Evolutionary conservation across 1,140 invertebrate species (phyloP).

Genomic region (Acromyrmex heyeri): DNA sequence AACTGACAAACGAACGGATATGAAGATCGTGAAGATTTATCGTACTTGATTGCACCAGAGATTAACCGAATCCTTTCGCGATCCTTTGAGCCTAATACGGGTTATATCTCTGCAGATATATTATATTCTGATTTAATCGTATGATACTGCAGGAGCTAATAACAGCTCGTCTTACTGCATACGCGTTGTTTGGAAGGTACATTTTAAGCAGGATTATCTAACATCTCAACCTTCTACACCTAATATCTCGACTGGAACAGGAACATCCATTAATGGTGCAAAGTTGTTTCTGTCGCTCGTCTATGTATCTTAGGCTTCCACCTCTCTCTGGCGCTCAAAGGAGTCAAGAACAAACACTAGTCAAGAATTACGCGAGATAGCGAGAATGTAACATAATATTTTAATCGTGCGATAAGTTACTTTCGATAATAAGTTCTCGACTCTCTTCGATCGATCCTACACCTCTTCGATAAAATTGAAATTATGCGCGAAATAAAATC

Average conservation of each 20-base stretch:
- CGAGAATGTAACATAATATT: conserved; percentile 2
- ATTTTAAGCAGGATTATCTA: conserved; percentile 35
- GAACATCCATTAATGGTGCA: conserved; percentile 43
- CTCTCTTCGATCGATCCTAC: not conserved
- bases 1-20: not conserved
- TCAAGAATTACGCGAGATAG: not conserved
- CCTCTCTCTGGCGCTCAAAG: conserved; percentile 1
- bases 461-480: not conserved
- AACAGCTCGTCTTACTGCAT: not conserved
- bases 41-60: not conserved
- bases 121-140: not conserved
- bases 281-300: conserved; percentile 43
- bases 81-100: not conserved
- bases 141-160: not conserved
- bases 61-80: not conserved
- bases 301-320: conserved; percentile 14
- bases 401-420: conserved; percentile 10
- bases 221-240: conserved; percentile 10
- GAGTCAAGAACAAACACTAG: conserved; percentile 21
- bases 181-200: conserved; percentile 1
- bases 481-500: conserved; percentile 16
- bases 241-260: conserved; percentile 37
- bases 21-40: not conserved
- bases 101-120: not conserved
- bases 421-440: conserved; percentile 2